Conservation (phyloP, 2,797 vertebrate species). For the Sebastes iracundus region DNA sequence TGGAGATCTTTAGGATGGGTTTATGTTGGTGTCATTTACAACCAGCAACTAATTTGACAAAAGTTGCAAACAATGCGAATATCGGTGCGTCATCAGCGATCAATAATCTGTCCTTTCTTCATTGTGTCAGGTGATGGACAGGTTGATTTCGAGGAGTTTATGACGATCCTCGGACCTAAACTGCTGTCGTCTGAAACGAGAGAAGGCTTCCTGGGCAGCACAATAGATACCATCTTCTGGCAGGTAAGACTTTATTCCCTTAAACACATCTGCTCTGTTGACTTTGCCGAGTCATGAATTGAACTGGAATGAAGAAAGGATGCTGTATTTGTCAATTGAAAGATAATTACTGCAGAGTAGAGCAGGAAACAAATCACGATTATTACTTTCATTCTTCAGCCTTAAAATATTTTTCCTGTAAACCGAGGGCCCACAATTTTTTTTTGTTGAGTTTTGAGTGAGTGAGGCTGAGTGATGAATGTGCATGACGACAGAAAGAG, state of each 20-base stretch:
- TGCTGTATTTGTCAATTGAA: background rate
- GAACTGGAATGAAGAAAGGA: background rate
- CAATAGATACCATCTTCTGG: conserved; percentile 98
- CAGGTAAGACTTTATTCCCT: conserved; percentile 84
- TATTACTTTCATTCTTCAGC: background rate
- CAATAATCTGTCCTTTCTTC: background rate
- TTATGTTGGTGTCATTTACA: background rate
- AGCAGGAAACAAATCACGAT: background rate
- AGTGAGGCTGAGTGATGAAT: conserved; percentile 32
- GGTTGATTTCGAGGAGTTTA: conserved; percentile 97
- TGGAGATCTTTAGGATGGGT: background rate
- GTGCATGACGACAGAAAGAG: conserved; percentile 19
- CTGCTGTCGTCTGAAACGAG: conserved; percentile 94
- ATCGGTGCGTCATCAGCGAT: background rate
- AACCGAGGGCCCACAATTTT: background rate
- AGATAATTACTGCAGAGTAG: background rate
- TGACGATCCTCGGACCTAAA: conserved; percentile 97
- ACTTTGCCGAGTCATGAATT: background rate
- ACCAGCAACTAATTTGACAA: background rate
- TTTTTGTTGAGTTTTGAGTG: background rate
- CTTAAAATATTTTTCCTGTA: background rate
- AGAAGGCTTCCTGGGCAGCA: conserved; percentile 94
- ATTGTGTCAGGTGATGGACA: conserved; percentile 92
- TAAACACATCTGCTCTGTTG: background rate
- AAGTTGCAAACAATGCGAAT: background rate